These are phyloP conservation scores for Cenopis cana DNA, from an alignment of 2,888 invertebrate genomes.

Conservation along the genomic window DNA sequence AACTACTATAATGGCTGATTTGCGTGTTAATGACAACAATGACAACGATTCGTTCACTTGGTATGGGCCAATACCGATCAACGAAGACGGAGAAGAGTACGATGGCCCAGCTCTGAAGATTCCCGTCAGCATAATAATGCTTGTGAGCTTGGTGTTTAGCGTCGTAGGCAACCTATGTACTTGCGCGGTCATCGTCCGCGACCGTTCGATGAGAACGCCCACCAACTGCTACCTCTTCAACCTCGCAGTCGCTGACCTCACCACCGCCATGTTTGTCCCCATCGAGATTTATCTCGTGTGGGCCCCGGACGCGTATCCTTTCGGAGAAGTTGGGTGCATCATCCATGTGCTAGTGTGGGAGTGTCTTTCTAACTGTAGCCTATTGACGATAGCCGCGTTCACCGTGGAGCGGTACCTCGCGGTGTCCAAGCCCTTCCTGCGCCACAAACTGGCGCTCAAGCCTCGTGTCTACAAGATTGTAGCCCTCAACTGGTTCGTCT, in stretches of 20 bases:
- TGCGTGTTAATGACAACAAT: conserved; percentile 41
- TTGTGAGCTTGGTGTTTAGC: conserved; percentile 87
- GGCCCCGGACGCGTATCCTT: conserved; percentile 89
- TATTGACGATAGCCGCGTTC: conserved; percentile 93
- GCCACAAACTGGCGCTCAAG: conserved; percentile 91
- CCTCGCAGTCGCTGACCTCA: conserved; percentile 90
- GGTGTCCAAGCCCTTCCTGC: conserved; percentile 92
- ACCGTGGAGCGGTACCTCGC: conserved; percentile 95
- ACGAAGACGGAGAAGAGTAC: conserved; percentile 65
- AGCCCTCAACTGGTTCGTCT: conserved; percentile 89
- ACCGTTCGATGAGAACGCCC: conserved; percentile 91
- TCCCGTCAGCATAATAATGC: conserved; percentile 82
- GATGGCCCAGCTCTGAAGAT: conserved; percentile 85
- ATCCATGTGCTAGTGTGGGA: conserved; percentile 91
- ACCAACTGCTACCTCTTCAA: conserved; percentile 93
- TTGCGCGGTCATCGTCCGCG: conserved; percentile 89
- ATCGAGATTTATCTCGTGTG: conserved; percentile 91
- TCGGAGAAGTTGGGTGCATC: conserved; percentile 91
- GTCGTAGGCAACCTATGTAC: conserved; percentile 91
- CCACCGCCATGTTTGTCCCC: conserved; percentile 90
- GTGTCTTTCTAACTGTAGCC: conserved; percentile 92
- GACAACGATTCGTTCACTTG: conserved; percentile 66
- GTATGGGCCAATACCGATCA: conserved; percentile 69
- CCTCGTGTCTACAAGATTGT: conserved; percentile 91
- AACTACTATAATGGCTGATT: conserved; percentile 29